These are phyloP conservation scores for Holocentrus rufus DNA, from an alignment of 2,797 vertebrate genomes.

Conservation along the genomic window DNA sequence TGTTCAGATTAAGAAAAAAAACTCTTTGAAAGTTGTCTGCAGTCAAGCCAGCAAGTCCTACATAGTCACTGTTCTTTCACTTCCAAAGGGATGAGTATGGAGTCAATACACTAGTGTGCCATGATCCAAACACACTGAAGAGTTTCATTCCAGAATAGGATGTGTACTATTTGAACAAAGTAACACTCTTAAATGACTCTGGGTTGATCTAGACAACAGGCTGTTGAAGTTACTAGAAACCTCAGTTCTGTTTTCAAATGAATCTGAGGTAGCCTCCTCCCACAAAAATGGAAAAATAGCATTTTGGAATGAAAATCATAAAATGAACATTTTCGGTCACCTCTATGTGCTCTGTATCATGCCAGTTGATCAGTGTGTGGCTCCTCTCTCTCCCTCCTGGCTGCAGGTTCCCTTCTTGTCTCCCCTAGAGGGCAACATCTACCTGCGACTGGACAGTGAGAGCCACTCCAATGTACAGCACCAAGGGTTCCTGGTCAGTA, in stretches of 20 bases:
- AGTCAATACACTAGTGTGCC: too few species aligned
- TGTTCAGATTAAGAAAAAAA: too few species aligned
- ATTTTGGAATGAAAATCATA: conserved; percentile 20
- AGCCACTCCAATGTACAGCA: conserved; percentile 80
- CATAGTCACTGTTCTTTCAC: conserved; percentile 12
- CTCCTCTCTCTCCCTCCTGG: background rate
- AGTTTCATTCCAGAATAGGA: conserved; percentile 11
- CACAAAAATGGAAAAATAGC: background rate
- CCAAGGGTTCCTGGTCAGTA: conserved; percentile 84
- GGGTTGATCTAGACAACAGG: too few species aligned
- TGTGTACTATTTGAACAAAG: background rate
- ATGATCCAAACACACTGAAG: background rate
- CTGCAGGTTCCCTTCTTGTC: conserved; percentile 86
- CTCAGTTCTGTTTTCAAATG: background rate
- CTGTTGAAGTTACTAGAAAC: background rate
- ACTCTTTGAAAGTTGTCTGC: too few species aligned
- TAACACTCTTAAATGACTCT: background rate
- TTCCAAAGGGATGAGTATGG: background rate
- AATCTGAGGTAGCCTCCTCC: background rate
- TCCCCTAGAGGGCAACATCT: conserved; percentile 85
- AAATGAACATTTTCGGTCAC: background rate
- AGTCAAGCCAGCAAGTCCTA: too few species aligned
- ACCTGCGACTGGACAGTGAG: conserved; percentile 78
- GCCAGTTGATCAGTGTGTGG: background rate
- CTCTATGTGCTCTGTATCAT: background rate